Percentiles rank a stretch among this genome's conserved stretches.
Evolutionary conservation across 2,888 invertebrate genomes (phyloP).

Genomic region (Phaonia tiefii): DNA sequence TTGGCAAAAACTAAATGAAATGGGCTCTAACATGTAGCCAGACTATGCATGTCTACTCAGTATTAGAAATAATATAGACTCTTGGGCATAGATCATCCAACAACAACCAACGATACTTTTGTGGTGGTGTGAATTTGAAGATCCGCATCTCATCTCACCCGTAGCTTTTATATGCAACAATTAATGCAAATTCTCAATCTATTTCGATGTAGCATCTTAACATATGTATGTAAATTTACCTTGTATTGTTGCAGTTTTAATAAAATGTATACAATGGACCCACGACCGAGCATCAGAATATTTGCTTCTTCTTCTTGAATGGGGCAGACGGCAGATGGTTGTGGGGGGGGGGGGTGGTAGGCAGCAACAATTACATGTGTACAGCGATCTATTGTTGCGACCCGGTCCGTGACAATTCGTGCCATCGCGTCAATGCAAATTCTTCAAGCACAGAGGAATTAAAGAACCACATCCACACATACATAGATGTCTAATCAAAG

Average conservation of each 20-base stretch:
- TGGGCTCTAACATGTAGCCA: too few relatives aligned
- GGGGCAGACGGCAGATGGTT: neutral
- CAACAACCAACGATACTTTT: too few relatives aligned
- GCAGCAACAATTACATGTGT: conserved; percentile 32
- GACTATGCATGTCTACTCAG: too few relatives aligned
- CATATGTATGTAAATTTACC: neutral
- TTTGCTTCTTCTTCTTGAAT: too few relatives aligned
- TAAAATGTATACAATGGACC: neutral
- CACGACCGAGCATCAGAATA: neutral
- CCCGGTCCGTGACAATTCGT: conserved; percentile 44
- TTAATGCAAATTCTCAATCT: conserved; percentile 3
- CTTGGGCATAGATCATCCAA: neutral
- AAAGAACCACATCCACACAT: too few relatives aligned
- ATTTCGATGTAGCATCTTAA: neutral
- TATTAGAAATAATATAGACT: too few relatives aligned
- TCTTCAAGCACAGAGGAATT: too few relatives aligned
- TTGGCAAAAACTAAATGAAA: too few relatives aligned
- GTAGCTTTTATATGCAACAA: neutral
- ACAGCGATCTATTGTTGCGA: conserved; percentile 37
- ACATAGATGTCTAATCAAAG: neutral
- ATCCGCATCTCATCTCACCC: neutral
- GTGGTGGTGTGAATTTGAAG: neutral
- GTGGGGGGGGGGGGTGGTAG: conserved; percentile 36
- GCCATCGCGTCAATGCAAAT: conserved; percentile 3
- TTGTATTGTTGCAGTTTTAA: neutral